Evolutionary conservation across 2,113 vertebrate species (phyloP).

Genomic region (Pteruthius melanotis): DNA sequence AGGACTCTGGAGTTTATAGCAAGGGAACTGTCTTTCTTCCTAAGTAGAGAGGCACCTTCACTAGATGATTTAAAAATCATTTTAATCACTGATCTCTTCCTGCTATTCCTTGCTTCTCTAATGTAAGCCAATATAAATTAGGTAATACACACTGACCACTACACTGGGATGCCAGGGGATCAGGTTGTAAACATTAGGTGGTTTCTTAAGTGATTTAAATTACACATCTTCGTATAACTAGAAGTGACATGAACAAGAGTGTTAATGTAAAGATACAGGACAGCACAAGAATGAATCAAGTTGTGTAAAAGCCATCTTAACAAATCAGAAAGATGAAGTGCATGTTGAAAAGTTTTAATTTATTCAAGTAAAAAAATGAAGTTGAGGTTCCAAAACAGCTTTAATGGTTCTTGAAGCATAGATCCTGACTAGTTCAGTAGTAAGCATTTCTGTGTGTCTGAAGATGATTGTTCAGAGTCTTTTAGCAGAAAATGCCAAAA

Average conservation of each 20-base stretch:
- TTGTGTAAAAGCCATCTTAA: background rate
- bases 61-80: background rate
- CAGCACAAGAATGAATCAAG: background rate
- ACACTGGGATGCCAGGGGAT: background rate
- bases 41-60: background rate
- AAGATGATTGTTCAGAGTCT: background rate
- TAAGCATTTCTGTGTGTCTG: background rate
- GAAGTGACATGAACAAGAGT: background rate
- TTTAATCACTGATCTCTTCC: background rate
- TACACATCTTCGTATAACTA: rapidly evolving
- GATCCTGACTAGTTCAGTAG: background rate
- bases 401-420: background rate
- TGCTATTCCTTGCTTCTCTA: background rate
- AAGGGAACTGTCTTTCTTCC: background rate
- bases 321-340: background rate
- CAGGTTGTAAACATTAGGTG: background rate
- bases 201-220: background rate
- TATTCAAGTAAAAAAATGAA: background rate
- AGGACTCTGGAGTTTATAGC: background rate
- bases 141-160: background rate
- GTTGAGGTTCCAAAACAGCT: background rate
- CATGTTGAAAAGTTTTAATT: background rate
- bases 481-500: background rate
- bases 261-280: background rate
- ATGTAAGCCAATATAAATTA: background rate